Conservation (phyloP, 2,113 vertebrate species). For the Poecilia latipinna region DNA sequence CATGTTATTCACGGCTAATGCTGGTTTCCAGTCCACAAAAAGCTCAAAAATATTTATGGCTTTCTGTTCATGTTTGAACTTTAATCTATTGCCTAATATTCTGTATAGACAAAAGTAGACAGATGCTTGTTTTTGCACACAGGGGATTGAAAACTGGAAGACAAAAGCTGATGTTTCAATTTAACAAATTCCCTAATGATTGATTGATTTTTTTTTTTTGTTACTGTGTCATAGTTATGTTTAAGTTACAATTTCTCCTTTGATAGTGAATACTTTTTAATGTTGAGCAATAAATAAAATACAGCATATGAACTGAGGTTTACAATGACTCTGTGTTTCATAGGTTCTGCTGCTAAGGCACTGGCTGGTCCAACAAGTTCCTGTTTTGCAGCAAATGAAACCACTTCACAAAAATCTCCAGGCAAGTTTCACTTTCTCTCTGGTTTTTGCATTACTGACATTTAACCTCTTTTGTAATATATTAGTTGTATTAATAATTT, state of each 20-base stretch:
- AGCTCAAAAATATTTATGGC: too few species aligned
- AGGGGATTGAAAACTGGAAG: not conserved
- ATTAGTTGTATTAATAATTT: not conserved
- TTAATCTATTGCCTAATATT: too few species aligned
- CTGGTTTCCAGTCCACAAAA: too few species aligned
- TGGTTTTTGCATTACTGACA: not conserved
- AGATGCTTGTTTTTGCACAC: too few species aligned
- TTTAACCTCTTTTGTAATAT: not conserved
- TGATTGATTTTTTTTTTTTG: too few species aligned
- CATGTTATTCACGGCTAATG: too few species aligned
- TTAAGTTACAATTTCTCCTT: not conserved
- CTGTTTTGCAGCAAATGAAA: rapidly evolving
- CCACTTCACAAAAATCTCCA: rapidly evolving
- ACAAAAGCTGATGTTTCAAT: not conserved
- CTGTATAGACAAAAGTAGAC: too few species aligned
- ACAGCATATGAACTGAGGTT: not conserved
- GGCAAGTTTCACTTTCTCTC: not conserved
- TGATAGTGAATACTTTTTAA: too few species aligned
- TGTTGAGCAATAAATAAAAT: too few species aligned
- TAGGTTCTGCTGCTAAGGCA: not conserved
- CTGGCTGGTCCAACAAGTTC: rapidly evolving
- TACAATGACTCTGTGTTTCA: not conserved
- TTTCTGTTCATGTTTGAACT: too few species aligned
- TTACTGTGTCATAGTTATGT: not conserved
- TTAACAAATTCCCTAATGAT: not conserved